Evolutionary conservation across 1,140 invertebrate genomes (phyloP).

Genomic region (Pachypeltis micranthus): DNA sequence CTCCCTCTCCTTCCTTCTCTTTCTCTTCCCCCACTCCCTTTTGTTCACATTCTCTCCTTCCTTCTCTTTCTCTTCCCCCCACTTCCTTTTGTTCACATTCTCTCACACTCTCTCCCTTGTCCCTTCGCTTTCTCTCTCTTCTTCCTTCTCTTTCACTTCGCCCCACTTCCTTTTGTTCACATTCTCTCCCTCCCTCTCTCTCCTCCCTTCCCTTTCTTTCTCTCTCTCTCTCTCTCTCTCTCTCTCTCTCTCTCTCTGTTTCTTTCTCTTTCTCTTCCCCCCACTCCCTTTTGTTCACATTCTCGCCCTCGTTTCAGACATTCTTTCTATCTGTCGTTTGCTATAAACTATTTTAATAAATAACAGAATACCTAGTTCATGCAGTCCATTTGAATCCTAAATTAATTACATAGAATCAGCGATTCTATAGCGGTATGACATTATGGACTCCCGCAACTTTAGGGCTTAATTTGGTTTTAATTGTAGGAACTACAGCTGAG

Average conservation of each 20-base stretch:
- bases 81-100: not conserved
- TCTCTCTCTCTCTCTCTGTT: not conserved
- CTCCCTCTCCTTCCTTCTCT: not conserved
- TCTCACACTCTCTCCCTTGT: too few relatives aligned
- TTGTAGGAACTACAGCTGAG: too few relatives aligned
- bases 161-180: not conserved
- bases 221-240: not conserved
- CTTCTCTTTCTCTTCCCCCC: not conserved
- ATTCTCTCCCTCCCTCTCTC: too few relatives aligned
- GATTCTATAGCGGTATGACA: too few relatives aligned
- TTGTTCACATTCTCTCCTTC: not conserved
- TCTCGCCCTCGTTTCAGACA: not conserved
- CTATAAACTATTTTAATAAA: too few relatives aligned
- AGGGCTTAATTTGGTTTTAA: too few relatives aligned
- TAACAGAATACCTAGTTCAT: too few relatives aligned
- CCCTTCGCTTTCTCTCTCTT: too few relatives aligned
- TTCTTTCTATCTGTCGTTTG: not conserved
- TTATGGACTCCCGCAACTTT: too few relatives aligned
- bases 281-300: not conserved
- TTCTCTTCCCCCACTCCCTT: not conserved
- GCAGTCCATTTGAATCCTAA: too few relatives aligned
- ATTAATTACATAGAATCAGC: too few relatives aligned
- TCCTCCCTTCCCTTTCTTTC: not conserved
- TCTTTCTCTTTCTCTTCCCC: not conserved
- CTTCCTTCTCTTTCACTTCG: not conserved